These are phyloP conservation scores for Amphiduros pacificus DNA, from an alignment of 2,888 invertebrate species.

Conservation along the genomic window DNA sequence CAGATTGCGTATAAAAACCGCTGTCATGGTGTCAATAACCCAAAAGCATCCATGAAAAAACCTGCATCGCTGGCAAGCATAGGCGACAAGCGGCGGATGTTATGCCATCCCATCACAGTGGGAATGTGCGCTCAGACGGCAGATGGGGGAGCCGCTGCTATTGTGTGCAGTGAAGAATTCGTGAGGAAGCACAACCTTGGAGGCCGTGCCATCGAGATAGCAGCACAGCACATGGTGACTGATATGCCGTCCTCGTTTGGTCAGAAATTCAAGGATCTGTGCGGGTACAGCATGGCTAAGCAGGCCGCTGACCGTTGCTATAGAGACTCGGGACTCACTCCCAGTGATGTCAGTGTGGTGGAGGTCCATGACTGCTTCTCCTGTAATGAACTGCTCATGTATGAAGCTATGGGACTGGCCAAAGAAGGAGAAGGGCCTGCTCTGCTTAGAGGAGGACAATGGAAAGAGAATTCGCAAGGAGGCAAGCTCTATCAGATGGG, in stretches of 20 bases:
- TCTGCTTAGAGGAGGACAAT: conserved; percentile 38
- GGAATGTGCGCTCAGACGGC: conserved; percentile 42
- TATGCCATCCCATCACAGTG: conserved; percentile 50
- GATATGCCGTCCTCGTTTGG: conserved; percentile 26
- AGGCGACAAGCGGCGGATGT: conserved; percentile 33
- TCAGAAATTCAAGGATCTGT: conserved; percentile 18
- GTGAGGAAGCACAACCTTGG: conserved; percentile 9
- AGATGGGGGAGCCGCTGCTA: conserved; percentile 28
- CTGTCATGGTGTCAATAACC: conserved; percentile 47
- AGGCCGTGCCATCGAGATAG: conserved; percentile 22
- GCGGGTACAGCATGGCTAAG: conserved; percentile 25
- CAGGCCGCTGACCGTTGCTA: conserved; percentile 8
- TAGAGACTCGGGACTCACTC: conserved; percentile 12
- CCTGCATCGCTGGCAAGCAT: conserved; percentile 35
- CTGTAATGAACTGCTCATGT: conserved; percentile 32
- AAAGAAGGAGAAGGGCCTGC: conserved; percentile 36
- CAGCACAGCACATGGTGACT: conserved; percentile 26
- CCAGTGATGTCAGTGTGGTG: conserved; percentile 39
- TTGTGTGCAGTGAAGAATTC: conserved; percentile 25
- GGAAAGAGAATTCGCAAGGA: conserved; percentile 40
- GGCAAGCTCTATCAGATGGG: conserved; percentile 30
- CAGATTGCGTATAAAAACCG: conserved; percentile 48
- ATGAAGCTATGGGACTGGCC: conserved; percentile 36
- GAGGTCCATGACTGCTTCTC: conserved; percentile 38
- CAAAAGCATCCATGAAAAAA: conserved; percentile 36